Percentiles rank a stretch among this genome's conserved stretches.
Evolutionary conservation across 2,113 vertebrate genomes (phyloP).

Genomic region (Nothobranchius furzeri): DNA sequence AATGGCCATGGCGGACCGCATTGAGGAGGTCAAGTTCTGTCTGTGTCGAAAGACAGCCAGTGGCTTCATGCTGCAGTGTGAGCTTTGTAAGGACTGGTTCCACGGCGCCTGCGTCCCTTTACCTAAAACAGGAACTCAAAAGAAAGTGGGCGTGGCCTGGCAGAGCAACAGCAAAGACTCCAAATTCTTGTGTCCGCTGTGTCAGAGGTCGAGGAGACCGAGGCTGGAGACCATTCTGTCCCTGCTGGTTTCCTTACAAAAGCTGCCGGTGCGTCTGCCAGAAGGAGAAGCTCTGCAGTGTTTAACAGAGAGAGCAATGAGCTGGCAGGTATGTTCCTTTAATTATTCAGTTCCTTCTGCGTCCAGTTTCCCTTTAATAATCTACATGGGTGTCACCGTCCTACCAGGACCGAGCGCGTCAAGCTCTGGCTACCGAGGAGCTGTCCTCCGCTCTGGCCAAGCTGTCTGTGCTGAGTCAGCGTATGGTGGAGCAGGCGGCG

Average conservation of each 20-base stretch:
- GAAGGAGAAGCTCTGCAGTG: constrained; percentile 96
- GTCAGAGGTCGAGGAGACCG: constrained; percentile 92
- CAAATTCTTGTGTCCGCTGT: constrained; percentile 94
- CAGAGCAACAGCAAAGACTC: constrained; percentile 94
- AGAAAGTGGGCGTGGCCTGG: constrained; percentile 88
- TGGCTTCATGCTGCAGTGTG: constrained; percentile 97
- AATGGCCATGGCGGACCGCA: constrained; percentile 96
- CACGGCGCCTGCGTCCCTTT: constrained; percentile 94
- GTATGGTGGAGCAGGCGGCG: constrained; percentile 98
- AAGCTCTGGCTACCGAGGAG: constrained; percentile 92
- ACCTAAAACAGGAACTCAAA: constrained; percentile 90
- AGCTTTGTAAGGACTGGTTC: constrained; percentile 99
- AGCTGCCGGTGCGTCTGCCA: constrained; percentile 91
- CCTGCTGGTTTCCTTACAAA: constrained; percentile 94
- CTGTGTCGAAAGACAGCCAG: constrained; percentile 93
- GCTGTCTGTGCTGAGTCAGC: constrained; percentile 94
- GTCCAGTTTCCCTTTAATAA: neutral
- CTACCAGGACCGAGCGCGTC: constrained; percentile 86
- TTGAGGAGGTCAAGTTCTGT: constrained; percentile 96
- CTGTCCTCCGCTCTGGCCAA: constrained; percentile 97
- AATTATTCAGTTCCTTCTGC: neutral
- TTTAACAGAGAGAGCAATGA: constrained; percentile 95
- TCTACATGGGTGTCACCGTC: neutral
- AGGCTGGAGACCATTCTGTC: constrained; percentile 96
- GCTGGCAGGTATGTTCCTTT: constrained; percentile 85